Base-by-base conservation (phyloP, 2,888 invertebrate species). In the Apotomis turbidana region DNA sequence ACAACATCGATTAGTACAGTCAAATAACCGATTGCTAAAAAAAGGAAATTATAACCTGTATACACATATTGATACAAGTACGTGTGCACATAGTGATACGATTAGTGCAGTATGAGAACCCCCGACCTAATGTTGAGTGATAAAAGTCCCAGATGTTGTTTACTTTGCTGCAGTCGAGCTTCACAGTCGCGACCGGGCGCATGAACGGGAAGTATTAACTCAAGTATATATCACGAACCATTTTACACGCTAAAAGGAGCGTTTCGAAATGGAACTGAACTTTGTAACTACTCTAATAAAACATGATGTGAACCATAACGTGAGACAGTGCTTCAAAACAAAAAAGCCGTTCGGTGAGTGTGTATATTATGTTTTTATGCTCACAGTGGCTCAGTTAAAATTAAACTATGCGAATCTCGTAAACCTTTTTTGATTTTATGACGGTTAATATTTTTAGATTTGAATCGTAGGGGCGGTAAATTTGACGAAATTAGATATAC, bases 301-400 rank as follows among this genome's bases (percentile, higher is more conserved):
- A 85, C 91, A 90, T 78, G 93, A 94, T 84, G 87, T 93, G 79
- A 94, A 94, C 77, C 92, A 92, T 78, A 93, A 94, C 84, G 89
- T 93, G 81, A 91, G 85, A 87, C 86, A 91, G 89, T 92, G 92
- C 82, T 92, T 93, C 80, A 92, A 93, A 80, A 80, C 88, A n/a
- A 93, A 92, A 84, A 93, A 90, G 76, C 82, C 91, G 52, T 93
- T 92, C 75, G 86, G 94, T 94, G 81, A 93, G 91, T 84, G 76
- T 41, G 41, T 6, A 41, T 41, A 41, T 41, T 5, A 74, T 73
- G 68, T 74, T 55, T 51, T n/a, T n/a, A 15, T 15, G 41, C 4
- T 6, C 44, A 5, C 8, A 44, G 5, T 9, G 5, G 46, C 9
- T 49, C 3, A 49, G 49, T 49, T 49, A 6, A 49, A 49, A 49